A percentile compares a stretch with the other conserved stretches of the same genome.
Conservation (phyloP, 2,797 vertebrate species). For the Hyperoplus lanceolatus region DNA sequence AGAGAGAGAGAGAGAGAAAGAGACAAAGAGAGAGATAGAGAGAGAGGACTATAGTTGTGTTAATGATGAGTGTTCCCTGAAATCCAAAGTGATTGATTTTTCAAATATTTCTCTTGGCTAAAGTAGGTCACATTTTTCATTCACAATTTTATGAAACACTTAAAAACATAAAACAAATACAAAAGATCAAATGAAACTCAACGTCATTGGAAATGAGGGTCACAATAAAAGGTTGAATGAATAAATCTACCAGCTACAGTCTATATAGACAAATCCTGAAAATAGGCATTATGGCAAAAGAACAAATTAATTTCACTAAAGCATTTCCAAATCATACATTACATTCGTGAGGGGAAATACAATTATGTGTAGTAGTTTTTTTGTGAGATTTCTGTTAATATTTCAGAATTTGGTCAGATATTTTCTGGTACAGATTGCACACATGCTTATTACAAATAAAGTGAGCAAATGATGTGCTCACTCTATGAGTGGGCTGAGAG, state of each 20-base stretch:
- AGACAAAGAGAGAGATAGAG: neutral
- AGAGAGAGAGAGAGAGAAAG: neutral
- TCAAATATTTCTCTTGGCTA: no score
- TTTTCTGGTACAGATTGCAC: neutral
- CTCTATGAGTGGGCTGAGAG: neutral
- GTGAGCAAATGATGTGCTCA: neutral
- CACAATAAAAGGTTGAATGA: neutral
- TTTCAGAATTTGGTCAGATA: neutral
- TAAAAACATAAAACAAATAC: no score
- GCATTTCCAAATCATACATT: neutral
- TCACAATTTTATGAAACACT: no score
- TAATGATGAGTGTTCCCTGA: no score
- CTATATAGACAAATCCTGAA: neutral
- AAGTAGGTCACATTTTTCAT: no score
- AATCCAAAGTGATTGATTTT: no score
- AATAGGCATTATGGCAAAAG: neutral
- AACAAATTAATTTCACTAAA: neutral
- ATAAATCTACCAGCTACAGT: neutral
- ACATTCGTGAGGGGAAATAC: neutral
- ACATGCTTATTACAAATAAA: neutral
- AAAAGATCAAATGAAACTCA: no score
- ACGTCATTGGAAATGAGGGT: no score
- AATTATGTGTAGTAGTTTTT: neutral
- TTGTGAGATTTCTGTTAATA: neutral
- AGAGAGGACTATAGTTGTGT: neutral